A percentile compares a stretch with the other conserved stretches of the same genome.
phyloP scores from a whole-genome alignment of 2,797 vertebrate species.

The Rhyacichthys aspro region DNA sequence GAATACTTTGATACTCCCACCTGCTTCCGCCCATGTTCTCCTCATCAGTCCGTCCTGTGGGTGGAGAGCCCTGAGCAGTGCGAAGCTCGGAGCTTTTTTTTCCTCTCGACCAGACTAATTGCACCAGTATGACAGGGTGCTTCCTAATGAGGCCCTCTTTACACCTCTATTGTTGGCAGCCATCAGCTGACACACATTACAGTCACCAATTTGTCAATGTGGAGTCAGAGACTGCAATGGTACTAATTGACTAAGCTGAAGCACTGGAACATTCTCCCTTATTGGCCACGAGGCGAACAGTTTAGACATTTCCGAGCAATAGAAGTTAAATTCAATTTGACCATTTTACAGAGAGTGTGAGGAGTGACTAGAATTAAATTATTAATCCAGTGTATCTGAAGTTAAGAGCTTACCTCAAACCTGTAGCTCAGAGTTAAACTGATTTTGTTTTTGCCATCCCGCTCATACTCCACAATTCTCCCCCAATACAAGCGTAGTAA shows the following conservation, averaged over 20 bases:
- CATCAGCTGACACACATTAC: slow-evolving; percentile 1
- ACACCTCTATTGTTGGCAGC: slow-evolving; percentile 31
- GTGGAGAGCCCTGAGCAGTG: slow-evolving; percentile 18
- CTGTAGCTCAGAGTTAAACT: no score
- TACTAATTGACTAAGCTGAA: slow-evolving; percentile 2
- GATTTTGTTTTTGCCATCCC: no score
- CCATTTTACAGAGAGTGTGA: neutral
- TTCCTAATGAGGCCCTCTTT: slow-evolving; percentile 51
- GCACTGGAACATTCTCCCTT: neutral
- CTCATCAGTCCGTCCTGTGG: slow-evolving; percentile 29
- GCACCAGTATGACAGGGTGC: slow-evolving; percentile 25
- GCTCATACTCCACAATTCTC: no score
- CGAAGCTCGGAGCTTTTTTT: slow-evolving; percentile 29
- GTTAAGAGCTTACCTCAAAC: no score
- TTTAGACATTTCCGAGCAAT: no score
- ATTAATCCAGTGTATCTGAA: no score
- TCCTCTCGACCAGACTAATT: slow-evolving; percentile 42
- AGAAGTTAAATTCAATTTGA: no score
- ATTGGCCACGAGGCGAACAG: neutral
- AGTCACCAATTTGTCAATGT: slow-evolving; percentile 3
- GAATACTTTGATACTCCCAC: slow-evolving; percentile 32
- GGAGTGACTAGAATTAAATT: no score
- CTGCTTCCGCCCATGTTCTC: slow-evolving; percentile 9
- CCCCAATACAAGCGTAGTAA: no score
- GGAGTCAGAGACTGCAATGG: neutral